A percentile compares a stretch with the other conserved stretches of the same genome.
phyloP scores from a whole-genome alignment of 2,113 vertebrate genomes.

The Tachycineta bicolor region DNA sequence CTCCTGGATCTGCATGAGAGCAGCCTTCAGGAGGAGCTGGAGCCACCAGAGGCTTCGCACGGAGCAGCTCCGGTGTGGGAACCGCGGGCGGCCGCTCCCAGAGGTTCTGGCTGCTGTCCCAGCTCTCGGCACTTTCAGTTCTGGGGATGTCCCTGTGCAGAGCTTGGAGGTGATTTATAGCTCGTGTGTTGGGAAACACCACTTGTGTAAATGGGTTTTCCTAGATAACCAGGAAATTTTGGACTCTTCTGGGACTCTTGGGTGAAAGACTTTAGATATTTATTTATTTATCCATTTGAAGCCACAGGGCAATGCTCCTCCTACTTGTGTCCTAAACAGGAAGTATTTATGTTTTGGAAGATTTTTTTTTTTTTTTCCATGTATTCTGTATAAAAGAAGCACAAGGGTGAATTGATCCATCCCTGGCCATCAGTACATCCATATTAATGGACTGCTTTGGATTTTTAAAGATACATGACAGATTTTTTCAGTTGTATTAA shows the following conservation, averaged over 20 bases:
- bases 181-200: background rate
- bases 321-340: background rate
- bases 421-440: background rate
- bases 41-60: background rate
- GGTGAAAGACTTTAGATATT: background rate
- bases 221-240: background rate
- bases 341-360: background rate
- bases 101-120: conserved; percentile 2
- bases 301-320: background rate
- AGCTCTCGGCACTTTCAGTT: background rate
- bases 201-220: background rate
- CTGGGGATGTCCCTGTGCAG: conserved; percentile 13
- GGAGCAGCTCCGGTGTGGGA: conserved; percentile 41
- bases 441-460: background rate
- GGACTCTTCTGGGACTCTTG: background rate
- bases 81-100: background rate
- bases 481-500: background rate
- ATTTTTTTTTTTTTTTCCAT: background rate
- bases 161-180: background rate
- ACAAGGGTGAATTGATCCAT: background rate
- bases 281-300: background rate
- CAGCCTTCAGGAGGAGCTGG: background rate
- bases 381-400: background rate
- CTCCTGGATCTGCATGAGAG: conserved; percentile 8
- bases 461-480: background rate